These are phyloP conservation scores for Ennomos quercinarius DNA, from an alignment of 2,888 invertebrate species.

Conservation along the genomic window DNA sequence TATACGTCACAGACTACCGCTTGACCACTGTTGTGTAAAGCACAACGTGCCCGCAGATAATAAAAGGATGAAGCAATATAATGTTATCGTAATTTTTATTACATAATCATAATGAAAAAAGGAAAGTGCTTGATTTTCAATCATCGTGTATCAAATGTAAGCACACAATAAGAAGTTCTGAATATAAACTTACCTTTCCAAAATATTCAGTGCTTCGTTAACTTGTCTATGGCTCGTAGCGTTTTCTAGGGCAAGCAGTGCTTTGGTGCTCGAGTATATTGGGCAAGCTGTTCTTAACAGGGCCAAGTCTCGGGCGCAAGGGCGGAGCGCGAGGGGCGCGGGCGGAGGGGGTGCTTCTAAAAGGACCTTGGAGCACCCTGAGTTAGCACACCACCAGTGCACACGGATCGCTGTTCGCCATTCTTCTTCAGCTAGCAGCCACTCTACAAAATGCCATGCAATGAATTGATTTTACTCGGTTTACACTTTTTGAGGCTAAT, in stretches of 20 bases:
- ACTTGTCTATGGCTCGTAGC: slow-evolving; percentile 87
- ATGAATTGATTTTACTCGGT: no score
- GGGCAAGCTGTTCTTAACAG: slow-evolving; percentile 82
- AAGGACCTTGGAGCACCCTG: slow-evolving; percentile 49
- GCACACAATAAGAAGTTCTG: no score
- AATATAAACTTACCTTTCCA: slow-evolving; percentile 79
- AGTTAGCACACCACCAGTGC: slow-evolving; percentile 70
- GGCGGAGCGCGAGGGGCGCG: slow-evolving; percentile 58
- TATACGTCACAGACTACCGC: no score
- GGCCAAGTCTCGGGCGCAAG: slow-evolving; percentile 70
- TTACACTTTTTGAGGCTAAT: no score
- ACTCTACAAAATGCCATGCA: slow-evolving; percentile 53
- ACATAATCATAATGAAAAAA: no score
- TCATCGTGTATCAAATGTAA: no score
- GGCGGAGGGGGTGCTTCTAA: slow-evolving; percentile 52
- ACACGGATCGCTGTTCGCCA: slow-evolving; percentile 68
- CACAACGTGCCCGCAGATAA: no score
- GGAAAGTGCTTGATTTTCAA: no score
- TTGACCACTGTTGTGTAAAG: no score
- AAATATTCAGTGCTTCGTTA: slow-evolving; percentile 78
- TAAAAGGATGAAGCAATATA: no score
- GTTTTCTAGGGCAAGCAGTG: slow-evolving; percentile 86
- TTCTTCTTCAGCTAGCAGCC: slow-evolving; percentile 67
- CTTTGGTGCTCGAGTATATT: slow-evolving; percentile 78
- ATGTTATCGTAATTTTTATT: no score